Evolutionary conservation across 2,888 invertebrate species (phyloP).

Genomic region (Tenodera sinensis): DNA sequence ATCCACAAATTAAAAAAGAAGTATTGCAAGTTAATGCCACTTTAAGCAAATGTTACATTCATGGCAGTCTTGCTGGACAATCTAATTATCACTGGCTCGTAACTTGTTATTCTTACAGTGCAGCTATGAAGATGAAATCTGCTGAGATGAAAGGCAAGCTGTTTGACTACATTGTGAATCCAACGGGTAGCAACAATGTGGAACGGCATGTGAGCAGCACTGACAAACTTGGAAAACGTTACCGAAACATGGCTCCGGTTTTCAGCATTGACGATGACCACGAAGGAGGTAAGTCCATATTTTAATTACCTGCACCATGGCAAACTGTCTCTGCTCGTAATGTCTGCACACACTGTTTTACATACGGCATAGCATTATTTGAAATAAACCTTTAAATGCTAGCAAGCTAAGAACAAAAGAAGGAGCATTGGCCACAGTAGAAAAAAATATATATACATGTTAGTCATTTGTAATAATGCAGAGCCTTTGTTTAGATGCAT

Average conservation of each 20-base stretch:
- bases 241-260: slow-evolving; percentile 85
- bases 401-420: too few relatives aligned
- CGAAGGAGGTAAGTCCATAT: slow-evolving; percentile 49
- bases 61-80: background rate
- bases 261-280: slow-evolving; percentile 93
- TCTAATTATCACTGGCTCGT: background rate
- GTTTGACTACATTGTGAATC: slow-evolving; percentile 91
- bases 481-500: too few relatives aligned
- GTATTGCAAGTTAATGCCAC: too few relatives aligned
- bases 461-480: too few relatives aligned
- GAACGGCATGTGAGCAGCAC: slow-evolving; percentile 81
- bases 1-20: too few relatives aligned
- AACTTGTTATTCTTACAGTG: slow-evolving; percentile 43
- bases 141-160: slow-evolving; percentile 89
- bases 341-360: background rate
- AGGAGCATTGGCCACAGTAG: too few relatives aligned
- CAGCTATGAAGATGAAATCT: slow-evolving; percentile 85
- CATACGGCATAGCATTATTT: too few relatives aligned
- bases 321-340: slow-evolving; percentile 6
- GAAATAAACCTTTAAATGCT: too few relatives aligned
- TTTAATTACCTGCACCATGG: background rate
- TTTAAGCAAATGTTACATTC: background rate
- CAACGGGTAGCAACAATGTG: slow-evolving; percentile 52
- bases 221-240: slow-evolving; percentile 81
- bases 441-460: too few relatives aligned